Conservation (phyloP, 2,888 invertebrate species). For the Eledona agricola region DNA sequence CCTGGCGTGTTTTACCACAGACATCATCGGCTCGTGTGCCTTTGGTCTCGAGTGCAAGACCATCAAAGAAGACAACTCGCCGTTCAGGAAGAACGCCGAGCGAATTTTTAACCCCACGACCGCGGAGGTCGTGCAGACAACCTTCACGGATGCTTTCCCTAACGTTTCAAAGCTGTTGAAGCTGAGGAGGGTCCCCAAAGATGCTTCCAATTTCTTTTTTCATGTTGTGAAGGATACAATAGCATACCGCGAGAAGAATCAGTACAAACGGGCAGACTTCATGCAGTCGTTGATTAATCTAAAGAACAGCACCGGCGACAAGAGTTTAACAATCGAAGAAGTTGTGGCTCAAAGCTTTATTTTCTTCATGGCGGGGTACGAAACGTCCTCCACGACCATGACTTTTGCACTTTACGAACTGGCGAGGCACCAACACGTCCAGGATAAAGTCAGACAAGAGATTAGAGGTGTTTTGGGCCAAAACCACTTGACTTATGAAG, state of each 20-base stretch:
- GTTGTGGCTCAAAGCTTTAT: conserved; percentile 62
- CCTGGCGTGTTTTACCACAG: conserved; percentile 67
- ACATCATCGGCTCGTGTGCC: conserved; percentile 68
- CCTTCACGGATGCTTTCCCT: conserved; percentile 2
- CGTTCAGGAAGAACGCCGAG: conserved; percentile 56
- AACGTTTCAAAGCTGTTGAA: background rate
- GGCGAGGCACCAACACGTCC: conserved; percentile 56
- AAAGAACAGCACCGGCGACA: conserved; percentile 40
- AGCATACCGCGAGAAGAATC: conserved; percentile 60
- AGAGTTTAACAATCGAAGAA: conserved; percentile 13
- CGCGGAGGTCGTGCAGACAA: background rate
- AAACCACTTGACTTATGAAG: conserved; percentile 38
- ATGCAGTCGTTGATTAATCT: conserved; percentile 65
- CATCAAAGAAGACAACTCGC: conserved; percentile 64
- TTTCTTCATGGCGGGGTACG: conserved; percentile 66
- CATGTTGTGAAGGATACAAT: conserved; percentile 61
- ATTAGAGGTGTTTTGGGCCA: conserved; percentile 45
- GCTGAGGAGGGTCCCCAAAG: conserved; percentile 38
- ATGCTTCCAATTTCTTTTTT: conserved; percentile 60
- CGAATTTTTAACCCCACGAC: conserved; percentile 44
- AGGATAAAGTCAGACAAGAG: conserved; percentile 57
- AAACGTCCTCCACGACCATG: conserved; percentile 64
- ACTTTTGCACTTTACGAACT: conserved; percentile 62
- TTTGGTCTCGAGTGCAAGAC: conserved; percentile 69
- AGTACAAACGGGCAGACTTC: conserved; percentile 65